phyloP scores from a whole-genome alignment of 2,797 vertebrate genomes.

The Catostomus latipinnis region DNA sequence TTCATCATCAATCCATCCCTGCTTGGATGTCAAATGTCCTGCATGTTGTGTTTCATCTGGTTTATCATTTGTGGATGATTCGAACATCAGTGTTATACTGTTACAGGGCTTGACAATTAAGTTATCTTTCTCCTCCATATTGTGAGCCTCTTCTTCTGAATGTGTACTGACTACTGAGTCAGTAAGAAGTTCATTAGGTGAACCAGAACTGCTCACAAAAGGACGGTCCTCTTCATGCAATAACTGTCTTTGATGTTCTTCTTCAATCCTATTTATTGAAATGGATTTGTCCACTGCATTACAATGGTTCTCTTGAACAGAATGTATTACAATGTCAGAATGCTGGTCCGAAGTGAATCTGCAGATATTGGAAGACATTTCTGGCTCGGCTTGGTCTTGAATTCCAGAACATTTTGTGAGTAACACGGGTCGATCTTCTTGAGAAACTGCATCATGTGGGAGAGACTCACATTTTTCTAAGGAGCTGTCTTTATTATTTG shows the following conservation, averaged over 20 bases:
- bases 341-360: conserved; percentile 24
- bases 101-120: conserved; percentile 21
- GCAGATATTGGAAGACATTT: conserved; percentile 15
- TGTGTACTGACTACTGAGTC: neutral
- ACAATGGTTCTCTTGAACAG: conserved; percentile 41
- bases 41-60: conserved; percentile 8
- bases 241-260: neutral
- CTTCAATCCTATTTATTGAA: neutral
- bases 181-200: conserved; percentile 9
- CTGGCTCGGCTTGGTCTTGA: conserved; percentile 16
- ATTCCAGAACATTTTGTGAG: neutral
- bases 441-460: neutral
- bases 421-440: conserved; percentile 15
- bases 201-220: conserved; percentile 13
- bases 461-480: conserved; percentile 10
- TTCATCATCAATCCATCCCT: conserved; percentile 4
- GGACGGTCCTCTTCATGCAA: neutral
- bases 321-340: neutral
- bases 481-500: conserved; percentile 20
- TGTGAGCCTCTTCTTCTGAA: conserved; percentile 2
- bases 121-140: conserved; percentile 15
- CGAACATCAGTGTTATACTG: neutral
- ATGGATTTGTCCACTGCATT: neutral
- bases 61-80: conserved; percentile 15
- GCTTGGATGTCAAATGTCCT: conserved; percentile 4